phyloP scores from a whole-genome alignment of 1,140 invertebrate species.

The Branchinecta lynchi region DNA sequence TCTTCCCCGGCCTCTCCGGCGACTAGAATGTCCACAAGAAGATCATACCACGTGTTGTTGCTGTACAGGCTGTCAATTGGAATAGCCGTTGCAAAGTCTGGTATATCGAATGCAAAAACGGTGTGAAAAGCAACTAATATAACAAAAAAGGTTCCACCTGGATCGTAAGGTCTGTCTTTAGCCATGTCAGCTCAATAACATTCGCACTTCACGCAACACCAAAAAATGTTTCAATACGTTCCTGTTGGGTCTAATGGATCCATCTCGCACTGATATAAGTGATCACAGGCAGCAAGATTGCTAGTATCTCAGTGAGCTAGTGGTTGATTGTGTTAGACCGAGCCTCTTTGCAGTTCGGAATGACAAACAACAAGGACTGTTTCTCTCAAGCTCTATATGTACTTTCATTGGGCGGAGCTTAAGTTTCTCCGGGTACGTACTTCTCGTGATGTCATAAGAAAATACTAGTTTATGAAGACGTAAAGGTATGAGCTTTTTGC shows the following conservation, averaged over 20 bases:
- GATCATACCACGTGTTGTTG: not conserved
- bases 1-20: not conserved
- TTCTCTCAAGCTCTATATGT: conserved; percentile 4
- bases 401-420: conserved; percentile 2
- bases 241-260: conserved; percentile 4
- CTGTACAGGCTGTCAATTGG: not conserved
- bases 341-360: not conserved
- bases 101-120: not conserved
- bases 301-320: not conserved
- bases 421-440: not conserved
- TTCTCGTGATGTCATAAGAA: not conserved
- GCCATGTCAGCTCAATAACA: not conserved
- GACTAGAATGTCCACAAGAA: not conserved
- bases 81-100: not conserved
- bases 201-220: not conserved
- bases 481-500: not conserved
- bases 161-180: not conserved
- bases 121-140: not conserved
- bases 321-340: not conserved
- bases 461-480: not conserved
- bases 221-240: not conserved
- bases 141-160: not conserved
- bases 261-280: not conserved
- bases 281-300: no score
- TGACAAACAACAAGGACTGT: not conserved